Evolutionary conservation across 2,888 invertebrate species (phyloP), one percentile per base, ranked within the genome.

Genomic region (Pyrochroa serraticornis): DNA sequence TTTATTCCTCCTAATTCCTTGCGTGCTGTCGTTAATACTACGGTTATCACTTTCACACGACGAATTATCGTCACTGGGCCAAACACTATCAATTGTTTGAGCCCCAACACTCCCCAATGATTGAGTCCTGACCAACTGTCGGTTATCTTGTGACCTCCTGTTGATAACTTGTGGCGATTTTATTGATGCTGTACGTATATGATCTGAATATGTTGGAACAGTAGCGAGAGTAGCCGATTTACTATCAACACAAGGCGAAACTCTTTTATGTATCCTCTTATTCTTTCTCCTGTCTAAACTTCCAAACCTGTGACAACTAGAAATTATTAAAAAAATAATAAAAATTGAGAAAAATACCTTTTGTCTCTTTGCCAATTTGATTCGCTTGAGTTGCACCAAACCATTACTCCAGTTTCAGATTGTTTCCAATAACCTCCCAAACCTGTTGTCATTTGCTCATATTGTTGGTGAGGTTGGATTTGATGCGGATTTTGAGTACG

Each of bases 241-340:
- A 43, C 71, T 71, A 54, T 77, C 76, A 31, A 75, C 72, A 60
- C 69, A 69, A 14, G 78, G 77, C 8, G 78, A 76, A 32, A 75
- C 71, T 51, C 77, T 67, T 65, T 76, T 78, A 47, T 77, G 76
- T 36, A 77, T 44, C 46, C 76, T 70, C 62, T 76, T 80, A 49
- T 81, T 81, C 77, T 81, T 83, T 71, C 85, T 80, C 34, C 85
- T 79, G 73, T 86, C 86, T 33, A 86, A 78, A 72, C 86, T 86
- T 2, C 86, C 85, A 72, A 85, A 86, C 67, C 84, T 82, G 49
- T 36, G 69, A 71, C 9, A 6, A 33, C 9, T 49, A 38, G 39
- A 39, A 48, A 30, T 33, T 32, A 37, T 37, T 22, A 2, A 22
- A 5, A 22, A 5, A 22, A 5, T 22, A 3, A 22, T 5, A 5